Base-by-base conservation (phyloP, 1,140 invertebrate species). In the Philotrypesis tridentata region DNA sequence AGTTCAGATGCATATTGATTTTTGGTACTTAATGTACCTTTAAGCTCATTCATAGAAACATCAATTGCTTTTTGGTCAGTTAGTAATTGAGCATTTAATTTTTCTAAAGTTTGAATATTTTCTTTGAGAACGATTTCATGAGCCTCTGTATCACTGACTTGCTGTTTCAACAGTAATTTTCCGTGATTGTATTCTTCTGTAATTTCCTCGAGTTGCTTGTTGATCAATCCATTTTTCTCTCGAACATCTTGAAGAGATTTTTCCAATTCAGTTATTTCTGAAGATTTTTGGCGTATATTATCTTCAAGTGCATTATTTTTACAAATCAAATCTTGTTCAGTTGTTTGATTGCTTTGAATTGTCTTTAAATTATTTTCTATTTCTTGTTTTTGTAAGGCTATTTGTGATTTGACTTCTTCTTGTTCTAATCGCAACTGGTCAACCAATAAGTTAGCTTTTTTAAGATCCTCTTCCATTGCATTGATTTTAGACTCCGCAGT, bases 31-130 rank as follows among this genome's bases (percentile, higher is more conserved):
- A 90, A 48, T 74, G 85, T 87, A 3, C 86, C 83, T 0, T 85
- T 86, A 8, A 89, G 80, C 70, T 88, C 85, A 68, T 87, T 85
- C 17, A 89, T 82, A 0, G 86, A 83, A 75, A 81, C 80, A 70
- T 86, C 85, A 74, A 77, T 83, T 33, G 82, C 82, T 25, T 85
- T 79, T 72, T 87, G 83, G 79, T 94, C 91, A 63, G 77, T 85
- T 84, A 92, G 89, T 21, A 93, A 85, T 86, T 92, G 92, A n/a
- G 90, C 89, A 85, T 92, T 93, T 2, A 89, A 87, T 75, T 92
- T 89, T 78, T 91, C 85, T 61, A 93, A 87, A 84, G 88, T 86
- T 78, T 91, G 92, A 40, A 93, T 89, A 63, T 92, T 86, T 33
- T 93, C 89, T 65, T 88, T 84, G 70, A 92, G 87, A 63, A 87